These are phyloP conservation scores for Furcifer pardalis DNA, from an alignment of 2,797 vertebrate species.

Conservation along the genomic window DNA sequence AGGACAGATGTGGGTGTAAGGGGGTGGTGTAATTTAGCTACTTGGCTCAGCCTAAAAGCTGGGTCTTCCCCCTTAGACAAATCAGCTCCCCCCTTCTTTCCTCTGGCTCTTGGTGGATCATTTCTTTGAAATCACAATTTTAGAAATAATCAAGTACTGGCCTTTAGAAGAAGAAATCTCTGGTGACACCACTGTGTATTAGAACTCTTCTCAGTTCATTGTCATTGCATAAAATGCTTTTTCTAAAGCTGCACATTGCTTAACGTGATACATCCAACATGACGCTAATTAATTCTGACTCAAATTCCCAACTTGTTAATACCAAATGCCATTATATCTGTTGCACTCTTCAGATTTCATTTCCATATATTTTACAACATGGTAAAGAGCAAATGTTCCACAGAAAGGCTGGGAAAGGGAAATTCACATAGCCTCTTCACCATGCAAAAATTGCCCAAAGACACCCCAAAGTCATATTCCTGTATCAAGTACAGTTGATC, in stretches of 20 bases:
- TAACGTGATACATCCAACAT: constrained; percentile 5
- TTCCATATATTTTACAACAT: neutral
- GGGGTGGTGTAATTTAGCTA: constrained; percentile 17
- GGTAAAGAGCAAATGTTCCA: neutral
- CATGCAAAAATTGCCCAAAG: neutral
- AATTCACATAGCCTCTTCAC: neutral
- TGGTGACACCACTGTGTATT: constrained; percentile 11
- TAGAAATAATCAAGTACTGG: neutral
- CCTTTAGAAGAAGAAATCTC: neutral
- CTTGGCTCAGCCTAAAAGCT: neutral
- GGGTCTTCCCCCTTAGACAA: neutral
- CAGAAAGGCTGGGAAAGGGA: neutral
- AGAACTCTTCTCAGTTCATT: constrained; percentile 33
- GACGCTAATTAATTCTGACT: constrained; percentile 42
- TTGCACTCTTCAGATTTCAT: constrained; percentile 25
- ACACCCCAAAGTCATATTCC: neutral
- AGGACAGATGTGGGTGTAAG: constrained; percentile 11
- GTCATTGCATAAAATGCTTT: neutral
- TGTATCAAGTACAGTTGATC: neutral
- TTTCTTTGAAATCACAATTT: neutral
- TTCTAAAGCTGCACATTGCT: neutral
- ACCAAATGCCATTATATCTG: constrained; percentile 26
- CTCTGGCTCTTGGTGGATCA: neutral
- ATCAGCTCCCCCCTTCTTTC: neutral
- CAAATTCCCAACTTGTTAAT: constrained; percentile 39